A percentile compares a stretch with the other conserved stretches of the same genome.
phyloP scores from a whole-genome alignment of 2,888 invertebrate genomes.

The Eupithecia tripunctaria region DNA sequence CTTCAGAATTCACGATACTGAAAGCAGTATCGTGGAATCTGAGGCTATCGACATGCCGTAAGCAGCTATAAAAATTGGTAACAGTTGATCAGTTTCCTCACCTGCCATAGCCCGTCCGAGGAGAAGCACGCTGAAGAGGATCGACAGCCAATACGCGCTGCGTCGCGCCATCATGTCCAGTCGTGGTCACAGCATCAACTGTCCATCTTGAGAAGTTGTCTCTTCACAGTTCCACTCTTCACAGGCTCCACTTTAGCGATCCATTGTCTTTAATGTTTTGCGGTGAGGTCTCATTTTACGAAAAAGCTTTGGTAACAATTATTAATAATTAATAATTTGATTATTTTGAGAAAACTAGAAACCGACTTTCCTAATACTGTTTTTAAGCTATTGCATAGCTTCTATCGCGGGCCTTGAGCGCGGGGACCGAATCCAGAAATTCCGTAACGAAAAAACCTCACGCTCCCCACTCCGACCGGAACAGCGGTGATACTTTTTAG shows the following conservation, averaged over 20 bases:
- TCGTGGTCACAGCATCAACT: slow-evolving; percentile 61
- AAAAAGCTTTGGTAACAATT: neutral
- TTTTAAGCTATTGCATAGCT: too few species aligned
- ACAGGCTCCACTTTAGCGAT: slow-evolving; percentile 23
- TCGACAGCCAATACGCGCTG: slow-evolving; percentile 71
- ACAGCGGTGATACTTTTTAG: too few species aligned
- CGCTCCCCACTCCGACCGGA: too few species aligned
- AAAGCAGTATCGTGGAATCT: neutral
- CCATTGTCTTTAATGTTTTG: slow-evolving; percentile 12
- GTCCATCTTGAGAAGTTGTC: slow-evolving; percentile 44
- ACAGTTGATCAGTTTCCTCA: slow-evolving; percentile 49
- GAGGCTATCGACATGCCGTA: neutral
- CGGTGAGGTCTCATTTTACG: neutral
- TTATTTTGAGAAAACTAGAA: too few species aligned
- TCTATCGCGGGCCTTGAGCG: too few species aligned
- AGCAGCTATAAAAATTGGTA: too few species aligned
- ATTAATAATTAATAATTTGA: too few species aligned
- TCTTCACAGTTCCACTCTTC: slow-evolving; percentile 19
- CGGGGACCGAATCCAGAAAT: too few species aligned
- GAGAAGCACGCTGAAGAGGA: slow-evolving; percentile 77
- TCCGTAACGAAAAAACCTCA: too few species aligned
- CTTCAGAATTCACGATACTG: too few species aligned
- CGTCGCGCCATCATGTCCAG: slow-evolving; percentile 68
- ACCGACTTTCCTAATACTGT: too few species aligned
- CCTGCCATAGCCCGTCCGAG: slow-evolving; percentile 79